Conservation (phyloP, 2,888 invertebrate genomes). For the Drosophila neonasuta region DNA sequence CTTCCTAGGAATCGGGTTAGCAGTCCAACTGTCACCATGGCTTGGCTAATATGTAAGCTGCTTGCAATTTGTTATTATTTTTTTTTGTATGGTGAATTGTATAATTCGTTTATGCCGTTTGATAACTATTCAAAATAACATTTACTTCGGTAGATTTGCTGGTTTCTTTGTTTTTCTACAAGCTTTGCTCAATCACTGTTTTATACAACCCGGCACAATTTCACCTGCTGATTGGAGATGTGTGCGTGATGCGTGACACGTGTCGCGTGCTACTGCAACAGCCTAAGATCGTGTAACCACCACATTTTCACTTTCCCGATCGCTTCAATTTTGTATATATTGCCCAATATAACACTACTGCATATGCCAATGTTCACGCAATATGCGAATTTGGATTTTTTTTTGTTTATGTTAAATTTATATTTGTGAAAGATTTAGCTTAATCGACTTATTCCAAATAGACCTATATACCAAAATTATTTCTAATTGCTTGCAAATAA, state of each 20-base stretch:
- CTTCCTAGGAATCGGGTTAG: slow-evolving; percentile 37
- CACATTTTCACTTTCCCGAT: neutral
- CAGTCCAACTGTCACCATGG: slow-evolving; percentile 49
- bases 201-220: slow-evolving; percentile 54
- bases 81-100: slow-evolving; percentile 26
- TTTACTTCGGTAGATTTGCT: slow-evolving; percentile 8
- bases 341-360: too few species aligned
- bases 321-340: neutral
- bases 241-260: slow-evolving; percentile 17
- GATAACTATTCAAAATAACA: slow-evolving; percentile 14
- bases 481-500: neutral
- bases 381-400: neutral
- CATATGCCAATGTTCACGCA: neutral
- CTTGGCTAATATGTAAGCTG: neutral
- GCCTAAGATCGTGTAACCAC: neutral
- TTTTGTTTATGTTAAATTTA: neutral
- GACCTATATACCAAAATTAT: neutral
- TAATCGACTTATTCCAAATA: neutral
- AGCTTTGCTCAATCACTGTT: slow-evolving; percentile 38
- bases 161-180: slow-evolving; percentile 5
- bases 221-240: slow-evolving; percentile 51
- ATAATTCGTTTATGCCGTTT: slow-evolving; percentile 28
- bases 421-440: neutral
- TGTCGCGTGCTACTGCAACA: neutral
- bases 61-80: slow-evolving; percentile 14